These are phyloP conservation scores for Mola mola DNA, from an alignment of 2,113 vertebrate genomes.

Conservation along the genomic window DNA sequence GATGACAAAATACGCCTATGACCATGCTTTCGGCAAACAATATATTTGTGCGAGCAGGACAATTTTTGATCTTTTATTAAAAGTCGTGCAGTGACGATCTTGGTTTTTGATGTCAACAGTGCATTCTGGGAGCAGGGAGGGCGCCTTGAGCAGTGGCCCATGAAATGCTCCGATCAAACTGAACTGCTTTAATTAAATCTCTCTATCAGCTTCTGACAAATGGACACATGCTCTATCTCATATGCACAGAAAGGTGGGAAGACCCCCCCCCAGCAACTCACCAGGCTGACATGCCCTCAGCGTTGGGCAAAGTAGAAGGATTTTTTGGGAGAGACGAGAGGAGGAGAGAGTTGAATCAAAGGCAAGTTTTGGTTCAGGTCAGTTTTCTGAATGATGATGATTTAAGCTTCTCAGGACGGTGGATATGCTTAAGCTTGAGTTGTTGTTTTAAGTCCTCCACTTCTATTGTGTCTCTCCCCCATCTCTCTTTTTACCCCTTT, in stretches of 20 bases:
- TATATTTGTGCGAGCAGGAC: not conserved
- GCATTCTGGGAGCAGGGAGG: conserved; percentile 29
- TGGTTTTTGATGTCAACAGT: conserved; percentile 23
- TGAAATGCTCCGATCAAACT: too few species aligned
- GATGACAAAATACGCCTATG: conserved; percentile 8
- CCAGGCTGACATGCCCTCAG: conserved; percentile 49
- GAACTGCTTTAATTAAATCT: conserved; percentile 49
- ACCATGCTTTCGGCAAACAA: not conserved
- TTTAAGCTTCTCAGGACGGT: conserved; percentile 37
- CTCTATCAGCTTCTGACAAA: conserved; percentile 35
- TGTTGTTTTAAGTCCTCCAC: not conserved
- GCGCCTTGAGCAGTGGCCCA: too few species aligned
- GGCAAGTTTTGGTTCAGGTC: conserved; percentile 44
- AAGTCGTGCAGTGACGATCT: conserved; percentile 1
- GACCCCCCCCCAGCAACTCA: conserved; percentile 35
- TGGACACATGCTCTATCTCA: conserved; percentile 1
- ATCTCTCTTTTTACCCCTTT: not conserved
- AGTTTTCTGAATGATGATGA: conserved; percentile 31
- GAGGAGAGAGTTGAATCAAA: conserved; percentile 30
- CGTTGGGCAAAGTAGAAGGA: conserved; percentile 39
- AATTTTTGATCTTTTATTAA: conserved; percentile 27
- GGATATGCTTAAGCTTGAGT: conserved; percentile 17
- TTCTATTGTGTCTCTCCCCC: not conserved
- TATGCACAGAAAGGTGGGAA: conserved; percentile 39
- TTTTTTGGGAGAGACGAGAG: conserved; percentile 12